Evolutionary conservation across 2,797 vertebrate species (phyloP).

Genomic region (Catharus ustulatus): DNA sequence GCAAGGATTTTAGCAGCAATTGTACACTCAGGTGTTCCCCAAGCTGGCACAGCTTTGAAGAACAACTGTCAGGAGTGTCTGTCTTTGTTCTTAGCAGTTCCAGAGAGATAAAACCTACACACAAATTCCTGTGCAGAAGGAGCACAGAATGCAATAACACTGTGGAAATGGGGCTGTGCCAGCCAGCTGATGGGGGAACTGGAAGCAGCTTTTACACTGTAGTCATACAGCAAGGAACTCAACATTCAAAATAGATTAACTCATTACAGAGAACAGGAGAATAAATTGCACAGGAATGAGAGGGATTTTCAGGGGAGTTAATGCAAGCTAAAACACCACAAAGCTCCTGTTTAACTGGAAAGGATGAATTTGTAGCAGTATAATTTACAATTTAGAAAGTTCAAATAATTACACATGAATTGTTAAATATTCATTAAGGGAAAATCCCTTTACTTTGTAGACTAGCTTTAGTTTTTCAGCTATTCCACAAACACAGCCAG

Average conservation of each 20-base stretch:
- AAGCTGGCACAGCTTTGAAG: neutral
- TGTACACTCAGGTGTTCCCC: neutral
- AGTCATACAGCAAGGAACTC: neutral
- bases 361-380: neutral
- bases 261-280: slow-evolving; percentile 3
- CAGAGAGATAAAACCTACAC: neutral
- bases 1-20: neutral
- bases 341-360: neutral
- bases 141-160: accelerated
- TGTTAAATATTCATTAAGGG: neutral
- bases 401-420: slow-evolving; percentile 41
- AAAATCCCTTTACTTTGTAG: neutral
- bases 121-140: neutral
- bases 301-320: slow-evolving; percentile 23
- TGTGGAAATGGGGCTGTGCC: neutral
- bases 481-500: neutral
- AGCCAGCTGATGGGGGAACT: neutral
- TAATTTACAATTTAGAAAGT: slow-evolving; percentile 22
- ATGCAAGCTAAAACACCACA: neutral
- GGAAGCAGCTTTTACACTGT: neutral
- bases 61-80: neutral
- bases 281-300: neutral
- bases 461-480: neutral
- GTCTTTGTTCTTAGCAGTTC: neutral
- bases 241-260: slow-evolving; percentile 16